These are phyloP conservation scores for Sebastes wilsoni DNA, from an alignment of 2,797 vertebrate species.

Conservation along the genomic window DNA sequence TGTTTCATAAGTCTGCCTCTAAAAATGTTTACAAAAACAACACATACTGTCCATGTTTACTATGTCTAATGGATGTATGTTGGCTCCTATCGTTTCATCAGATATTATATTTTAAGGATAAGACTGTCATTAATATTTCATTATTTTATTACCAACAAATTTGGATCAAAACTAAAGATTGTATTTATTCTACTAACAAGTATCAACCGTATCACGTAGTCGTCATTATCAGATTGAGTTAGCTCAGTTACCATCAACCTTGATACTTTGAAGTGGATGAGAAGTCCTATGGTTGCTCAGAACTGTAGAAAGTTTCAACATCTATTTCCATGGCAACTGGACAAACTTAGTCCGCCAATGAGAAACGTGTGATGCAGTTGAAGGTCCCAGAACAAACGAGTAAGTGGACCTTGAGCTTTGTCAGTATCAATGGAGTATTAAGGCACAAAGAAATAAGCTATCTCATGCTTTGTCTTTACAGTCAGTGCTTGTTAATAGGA, in stretches of 20 bases:
- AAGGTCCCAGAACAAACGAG: background rate
- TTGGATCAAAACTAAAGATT: background rate
- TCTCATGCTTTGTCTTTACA: background rate
- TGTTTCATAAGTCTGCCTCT: background rate
- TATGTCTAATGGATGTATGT: background rate
- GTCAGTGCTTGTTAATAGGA: background rate
- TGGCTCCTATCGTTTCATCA: background rate
- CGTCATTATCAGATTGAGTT: background rate
- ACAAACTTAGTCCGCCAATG: background rate
- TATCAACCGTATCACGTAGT: background rate
- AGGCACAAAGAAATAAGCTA: background rate
- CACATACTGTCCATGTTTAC: background rate
- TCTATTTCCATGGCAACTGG: background rate
- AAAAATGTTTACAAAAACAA: conserved; percentile 1
- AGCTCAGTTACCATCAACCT: background rate
- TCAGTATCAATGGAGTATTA: background rate
- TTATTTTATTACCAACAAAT: background rate
- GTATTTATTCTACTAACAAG: background rate
- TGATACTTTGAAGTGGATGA: background rate
- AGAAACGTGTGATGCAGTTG: background rate
- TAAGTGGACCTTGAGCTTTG: background rate
- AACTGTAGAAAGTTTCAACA: background rate
- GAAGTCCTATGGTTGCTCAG: background rate
- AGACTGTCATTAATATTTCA: background rate
- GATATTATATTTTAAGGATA: background rate